phyloP scores from a whole-genome alignment of 1,140 invertebrate species.

The Palaemon carinicauda region DNA sequence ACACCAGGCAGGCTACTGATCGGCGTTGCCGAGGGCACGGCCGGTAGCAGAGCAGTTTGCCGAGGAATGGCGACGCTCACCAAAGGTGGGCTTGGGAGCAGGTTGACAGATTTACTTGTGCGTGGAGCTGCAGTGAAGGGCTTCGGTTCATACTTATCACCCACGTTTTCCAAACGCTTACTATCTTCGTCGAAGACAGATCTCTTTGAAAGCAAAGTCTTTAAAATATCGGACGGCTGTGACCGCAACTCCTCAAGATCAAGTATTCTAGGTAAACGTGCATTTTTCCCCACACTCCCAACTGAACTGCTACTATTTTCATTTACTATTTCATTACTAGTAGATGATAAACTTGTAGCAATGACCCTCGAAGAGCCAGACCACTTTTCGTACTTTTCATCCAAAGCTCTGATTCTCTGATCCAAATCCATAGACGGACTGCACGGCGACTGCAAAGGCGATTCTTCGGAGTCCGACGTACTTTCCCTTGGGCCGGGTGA shows the following conservation, averaged over 20 bases:
- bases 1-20: slow-evolving; percentile 50
- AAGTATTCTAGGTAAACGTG: slow-evolving; percentile 69
- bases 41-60: slow-evolving; percentile 26
- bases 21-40: slow-evolving; percentile 50
- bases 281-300: slow-evolving; percentile 48
- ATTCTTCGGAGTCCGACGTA: slow-evolving; percentile 60
- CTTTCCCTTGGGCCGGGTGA: slow-evolving; percentile 57
- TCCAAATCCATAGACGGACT: slow-evolving; percentile 70
- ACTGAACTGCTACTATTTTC: slow-evolving; percentile 46
- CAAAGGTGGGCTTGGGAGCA: slow-evolving; percentile 39
- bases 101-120: slow-evolving; percentile 27
- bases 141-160: slow-evolving; percentile 84
- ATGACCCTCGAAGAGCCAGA: slow-evolving; percentile 65
- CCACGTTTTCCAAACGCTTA: slow-evolving; percentile 87
- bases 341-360: slow-evolving; percentile 39
- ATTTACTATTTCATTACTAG: slow-evolving; percentile 38
- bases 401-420: slow-evolving; percentile 85
- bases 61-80: slow-evolving; percentile 21
- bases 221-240: slow-evolving; percentile 92
- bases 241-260: slow-evolving; percentile 74
- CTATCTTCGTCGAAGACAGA: slow-evolving; percentile 96
- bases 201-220: slow-evolving; percentile 87
- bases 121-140: slow-evolving; percentile 61
- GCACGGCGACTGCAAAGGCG: slow-evolving; percentile 61
- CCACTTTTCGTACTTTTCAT: slow-evolving; percentile 93